Evolutionary conservation across 2,113 vertebrate genomes (phyloP).

Genomic region (Oreochromis tanganicae): DNA sequence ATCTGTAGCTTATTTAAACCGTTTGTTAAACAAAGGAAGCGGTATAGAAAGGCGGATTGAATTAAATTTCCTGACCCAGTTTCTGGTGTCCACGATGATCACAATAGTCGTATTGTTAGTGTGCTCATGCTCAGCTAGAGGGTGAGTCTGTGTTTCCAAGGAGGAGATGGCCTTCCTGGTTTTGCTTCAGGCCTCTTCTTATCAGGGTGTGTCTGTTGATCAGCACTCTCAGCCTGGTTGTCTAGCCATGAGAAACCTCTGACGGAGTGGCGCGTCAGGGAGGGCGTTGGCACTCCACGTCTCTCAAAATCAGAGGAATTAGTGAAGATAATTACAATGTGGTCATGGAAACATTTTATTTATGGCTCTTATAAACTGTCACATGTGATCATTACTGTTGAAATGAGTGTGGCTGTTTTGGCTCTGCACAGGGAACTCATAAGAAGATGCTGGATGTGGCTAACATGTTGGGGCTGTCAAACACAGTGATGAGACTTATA

Average conservation of each 20-base stretch:
- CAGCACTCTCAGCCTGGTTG: background rate
- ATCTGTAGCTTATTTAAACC: background rate
- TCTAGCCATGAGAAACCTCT: conserved; percentile 58
- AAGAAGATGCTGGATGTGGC: conserved; percentile 98
- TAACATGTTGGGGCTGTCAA: conserved; percentile 94
- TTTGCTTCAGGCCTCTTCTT: conserved; percentile 51
- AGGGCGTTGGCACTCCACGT: conserved; percentile 5
- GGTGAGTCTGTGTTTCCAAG: conserved; percentile 61
- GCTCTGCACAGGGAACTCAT: conserved; percentile 81
- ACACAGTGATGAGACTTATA: conserved; percentile 95
- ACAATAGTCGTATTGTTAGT: conserved; percentile 37
- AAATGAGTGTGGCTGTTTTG: background rate
- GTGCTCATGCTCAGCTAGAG: conserved; percentile 4
- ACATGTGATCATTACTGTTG: background rate
- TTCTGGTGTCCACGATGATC: background rate
- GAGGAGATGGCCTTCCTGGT: conserved; percentile 65
- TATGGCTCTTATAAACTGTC: background rate
- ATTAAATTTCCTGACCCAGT: background rate
- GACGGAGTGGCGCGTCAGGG: conserved; percentile 17
- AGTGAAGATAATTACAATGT: background rate
- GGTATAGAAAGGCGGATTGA: background rate
- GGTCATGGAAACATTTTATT: background rate
- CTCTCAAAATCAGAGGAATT: conserved; percentile 20
- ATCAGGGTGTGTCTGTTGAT: conserved; percentile 73
- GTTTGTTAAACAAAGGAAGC: background rate